Base-by-base conservation (phyloP, 1,140 invertebrate genomes). In the Pseudobourletiella spinata region DNA sequence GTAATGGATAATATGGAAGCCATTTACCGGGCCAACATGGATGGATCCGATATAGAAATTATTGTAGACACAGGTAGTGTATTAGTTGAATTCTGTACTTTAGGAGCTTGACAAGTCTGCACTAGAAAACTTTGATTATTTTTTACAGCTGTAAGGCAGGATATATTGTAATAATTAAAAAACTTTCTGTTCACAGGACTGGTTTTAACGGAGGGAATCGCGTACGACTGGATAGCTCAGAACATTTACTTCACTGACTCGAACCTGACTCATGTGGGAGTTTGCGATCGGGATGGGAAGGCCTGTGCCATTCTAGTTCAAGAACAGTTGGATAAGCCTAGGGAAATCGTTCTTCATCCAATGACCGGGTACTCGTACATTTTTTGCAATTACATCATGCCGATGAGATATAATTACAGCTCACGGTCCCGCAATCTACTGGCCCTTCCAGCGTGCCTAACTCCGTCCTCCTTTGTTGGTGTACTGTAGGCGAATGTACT, bases 201-300 rank as follows among this genome's bases (percentile, higher is more conserved):
- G 1, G 81, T 82, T 57, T 76, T 80, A 1, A 83, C 87, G 0
- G 87, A 88, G 66, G 86, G 88, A 62, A 74, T 94, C 39, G 85
- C 85, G 1, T 76, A 90, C 0, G 91, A 94, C 73, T 91, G 86
- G 84, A 72, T 91, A 16, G 89, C 85, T 0, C 78, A 79, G 1
- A 89, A 89, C 71, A 75, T 91, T 39, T 88, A 87, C 72, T 91
- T 92, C 73, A 86, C 85, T 0, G 89, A 92, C 71, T 81, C 82
- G 20, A 76, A 81, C 22, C 76, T 82, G 50, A 80, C 83, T 20
- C 83, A 82, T 57, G 86, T 95, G 35, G 85, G 83, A 0, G 89
- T 86, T 1, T 91, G 89, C 69, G 79, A 74, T 1, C 76, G 77
- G 16, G 77, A 86, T 67, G 86, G 82, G 0, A 64, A 74, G 1